Conservation (phyloP, 2,113 vertebrate genomes). For the Irena cyanogastra region DNA sequence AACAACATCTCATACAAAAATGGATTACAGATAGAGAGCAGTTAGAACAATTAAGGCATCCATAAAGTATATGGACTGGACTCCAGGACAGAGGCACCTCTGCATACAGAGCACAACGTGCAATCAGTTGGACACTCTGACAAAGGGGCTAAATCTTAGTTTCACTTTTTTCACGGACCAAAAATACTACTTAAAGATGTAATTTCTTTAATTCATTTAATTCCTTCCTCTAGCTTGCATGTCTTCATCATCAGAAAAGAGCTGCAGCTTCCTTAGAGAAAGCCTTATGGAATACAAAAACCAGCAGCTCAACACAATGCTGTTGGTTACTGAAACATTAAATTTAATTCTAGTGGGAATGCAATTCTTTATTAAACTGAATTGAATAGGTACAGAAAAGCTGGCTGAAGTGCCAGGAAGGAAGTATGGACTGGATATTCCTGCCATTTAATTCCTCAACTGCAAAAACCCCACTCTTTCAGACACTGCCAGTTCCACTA, state of each 20-base stretch:
- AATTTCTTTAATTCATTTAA: not conserved
- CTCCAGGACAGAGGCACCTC: not conserved
- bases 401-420: not conserved
- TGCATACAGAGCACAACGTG: not conserved
- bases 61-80: not conserved
- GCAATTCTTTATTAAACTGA: not conserved
- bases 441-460: not conserved
- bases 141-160: not conserved
- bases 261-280: not conserved
- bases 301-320: not conserved
- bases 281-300: not conserved
- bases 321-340: not conserved
- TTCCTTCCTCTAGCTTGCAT: not conserved
- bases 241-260: not conserved
- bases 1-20: not conserved
- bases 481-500: not conserved
- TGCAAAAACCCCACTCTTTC: not conserved
- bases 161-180: not conserved
- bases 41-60: not conserved
- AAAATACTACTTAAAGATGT: not conserved
- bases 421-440: not conserved
- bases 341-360: not conserved
- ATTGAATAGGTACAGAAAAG: not conserved
- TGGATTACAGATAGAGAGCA: not conserved
- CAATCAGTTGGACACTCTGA: not conserved